Conservation (phyloP, 2,113 vertebrate species). For the Hippocampus zosterae region DNA sequence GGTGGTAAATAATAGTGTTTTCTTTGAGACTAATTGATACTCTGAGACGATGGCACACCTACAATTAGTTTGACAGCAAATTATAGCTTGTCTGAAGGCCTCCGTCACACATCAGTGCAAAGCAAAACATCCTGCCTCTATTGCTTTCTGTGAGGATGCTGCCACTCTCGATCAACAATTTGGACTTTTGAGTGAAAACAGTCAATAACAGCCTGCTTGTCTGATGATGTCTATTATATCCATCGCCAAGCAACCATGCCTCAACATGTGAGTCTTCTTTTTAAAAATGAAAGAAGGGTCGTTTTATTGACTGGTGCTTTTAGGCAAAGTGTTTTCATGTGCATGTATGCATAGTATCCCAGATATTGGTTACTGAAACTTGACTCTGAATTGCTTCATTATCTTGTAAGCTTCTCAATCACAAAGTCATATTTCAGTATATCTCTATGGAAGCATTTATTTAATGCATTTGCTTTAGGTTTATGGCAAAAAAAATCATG, state of each 20-base stretch:
- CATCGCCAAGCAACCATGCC: no score
- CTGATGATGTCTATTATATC: no score
- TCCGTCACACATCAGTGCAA: not conserved
- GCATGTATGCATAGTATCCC: no score
- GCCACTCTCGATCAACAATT: not conserved
- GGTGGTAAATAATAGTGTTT: no score
- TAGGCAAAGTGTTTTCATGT: no score
- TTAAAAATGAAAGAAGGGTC: no score
- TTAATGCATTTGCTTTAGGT: not conserved
- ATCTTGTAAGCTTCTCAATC: not conserved
- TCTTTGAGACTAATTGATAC: no score
- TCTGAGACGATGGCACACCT: not conserved
- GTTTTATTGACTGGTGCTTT: no score
- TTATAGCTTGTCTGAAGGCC: not conserved
- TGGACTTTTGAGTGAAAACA: not conserved
- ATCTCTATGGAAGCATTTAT: not conserved
- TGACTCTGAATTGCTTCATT: not conserved
- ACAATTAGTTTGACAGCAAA: not conserved
- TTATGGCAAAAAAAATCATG: not conserved
- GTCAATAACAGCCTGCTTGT: not conserved
- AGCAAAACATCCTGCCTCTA: not conserved
- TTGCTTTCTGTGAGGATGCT: slow-evolving; percentile 6
- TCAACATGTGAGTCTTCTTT: slow-evolving; percentile 1
- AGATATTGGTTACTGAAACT: no score
- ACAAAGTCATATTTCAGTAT: not conserved